A percentile compares a stretch with the other conserved stretches of the same genome.
phyloP scores from a whole-genome alignment of 2,888 invertebrate genomes.

The Cerceris ruficornis region DNA sequence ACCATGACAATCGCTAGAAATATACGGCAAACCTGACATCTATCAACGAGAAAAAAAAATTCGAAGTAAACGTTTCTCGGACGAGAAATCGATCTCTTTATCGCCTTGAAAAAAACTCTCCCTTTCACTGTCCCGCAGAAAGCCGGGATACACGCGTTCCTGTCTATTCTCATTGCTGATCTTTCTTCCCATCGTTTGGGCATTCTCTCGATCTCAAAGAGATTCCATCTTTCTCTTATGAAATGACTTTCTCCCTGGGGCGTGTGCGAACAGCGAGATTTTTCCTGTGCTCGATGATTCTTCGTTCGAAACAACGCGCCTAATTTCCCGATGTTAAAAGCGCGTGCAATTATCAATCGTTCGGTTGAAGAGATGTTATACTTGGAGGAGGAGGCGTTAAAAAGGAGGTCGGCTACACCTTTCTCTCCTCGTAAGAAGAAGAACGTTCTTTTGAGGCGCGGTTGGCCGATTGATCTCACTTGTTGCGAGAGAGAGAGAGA shows the following conservation, averaged over 20 bases:
- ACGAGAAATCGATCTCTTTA: slow-evolving; percentile 28
- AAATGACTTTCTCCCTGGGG: slow-evolving; percentile 53
- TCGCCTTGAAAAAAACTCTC: slow-evolving; percentile 26
- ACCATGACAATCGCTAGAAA: not conserved
- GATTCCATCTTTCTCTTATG: slow-evolving; percentile 7
- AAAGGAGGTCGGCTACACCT: slow-evolving; percentile 76
- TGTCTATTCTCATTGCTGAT: not conserved
- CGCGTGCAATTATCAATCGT: slow-evolving; percentile 59
- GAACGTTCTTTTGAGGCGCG: slow-evolving; percentile 55
- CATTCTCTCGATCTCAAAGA: slow-evolving; percentile 16
- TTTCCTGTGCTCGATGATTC: slow-evolving; percentile 21
- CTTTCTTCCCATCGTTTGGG: slow-evolving; percentile 9
- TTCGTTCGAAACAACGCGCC: slow-evolving; percentile 24
- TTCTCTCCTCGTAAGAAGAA: slow-evolving; percentile 71
- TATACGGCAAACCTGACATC: not conserved
- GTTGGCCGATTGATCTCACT: slow-evolving; percentile 34
- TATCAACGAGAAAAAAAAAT: not conserved
- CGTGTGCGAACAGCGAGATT: not conserved
- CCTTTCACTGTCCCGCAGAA: slow-evolving; percentile 53
- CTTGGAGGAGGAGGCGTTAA: slow-evolving; percentile 61
- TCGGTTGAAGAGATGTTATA: slow-evolving; percentile 39
- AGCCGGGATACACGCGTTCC: slow-evolving; percentile 7
- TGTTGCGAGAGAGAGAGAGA: not conserved
- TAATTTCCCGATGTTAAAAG: slow-evolving; percentile 32
- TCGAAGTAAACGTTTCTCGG: not conserved